These are phyloP conservation scores for Agrochola lychnidis DNA, from an alignment of 2,888 invertebrate genomes.

Conservation along the genomic window DNA sequence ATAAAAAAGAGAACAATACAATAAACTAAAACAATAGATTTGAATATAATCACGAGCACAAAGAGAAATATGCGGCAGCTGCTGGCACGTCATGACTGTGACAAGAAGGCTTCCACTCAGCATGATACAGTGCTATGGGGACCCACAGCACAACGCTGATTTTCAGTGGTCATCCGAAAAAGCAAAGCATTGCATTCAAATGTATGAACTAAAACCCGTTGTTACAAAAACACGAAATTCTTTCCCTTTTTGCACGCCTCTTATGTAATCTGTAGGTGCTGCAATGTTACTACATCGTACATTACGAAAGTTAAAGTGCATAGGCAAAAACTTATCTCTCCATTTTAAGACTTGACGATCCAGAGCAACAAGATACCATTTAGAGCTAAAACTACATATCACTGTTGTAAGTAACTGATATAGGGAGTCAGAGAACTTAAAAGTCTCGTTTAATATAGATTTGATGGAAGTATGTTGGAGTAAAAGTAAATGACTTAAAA, in stretches of 20 bases:
- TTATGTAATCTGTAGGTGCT: too few species aligned
- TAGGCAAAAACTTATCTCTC: background rate
- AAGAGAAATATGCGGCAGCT: too few species aligned
- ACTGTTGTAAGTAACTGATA: background rate
- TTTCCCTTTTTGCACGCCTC: background rate
- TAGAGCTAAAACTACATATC: background rate
- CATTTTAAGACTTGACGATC: background rate
- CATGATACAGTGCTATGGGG: too few species aligned
- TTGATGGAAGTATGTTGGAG: background rate
- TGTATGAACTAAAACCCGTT: background rate
- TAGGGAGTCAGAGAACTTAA: background rate
- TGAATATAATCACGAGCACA: too few species aligned
- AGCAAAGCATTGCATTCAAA: too few species aligned
- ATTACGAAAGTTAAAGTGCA: slow-evolving; percentile 27
- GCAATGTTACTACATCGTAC: background rate
- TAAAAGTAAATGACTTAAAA: background rate
- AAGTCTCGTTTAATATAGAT: background rate
- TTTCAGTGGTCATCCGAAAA: too few species aligned
- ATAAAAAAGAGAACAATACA: too few species aligned
- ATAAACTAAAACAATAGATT: too few species aligned
- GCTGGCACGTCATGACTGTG: too few species aligned
- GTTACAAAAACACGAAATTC: background rate
- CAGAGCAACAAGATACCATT: slow-evolving; percentile 18
- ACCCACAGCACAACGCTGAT: too few species aligned
- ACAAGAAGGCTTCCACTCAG: too few species aligned